Evolutionary conservation across 1,140 invertebrate genomes (phyloP).

Genomic region (Anadara kagoshimensis): DNA sequence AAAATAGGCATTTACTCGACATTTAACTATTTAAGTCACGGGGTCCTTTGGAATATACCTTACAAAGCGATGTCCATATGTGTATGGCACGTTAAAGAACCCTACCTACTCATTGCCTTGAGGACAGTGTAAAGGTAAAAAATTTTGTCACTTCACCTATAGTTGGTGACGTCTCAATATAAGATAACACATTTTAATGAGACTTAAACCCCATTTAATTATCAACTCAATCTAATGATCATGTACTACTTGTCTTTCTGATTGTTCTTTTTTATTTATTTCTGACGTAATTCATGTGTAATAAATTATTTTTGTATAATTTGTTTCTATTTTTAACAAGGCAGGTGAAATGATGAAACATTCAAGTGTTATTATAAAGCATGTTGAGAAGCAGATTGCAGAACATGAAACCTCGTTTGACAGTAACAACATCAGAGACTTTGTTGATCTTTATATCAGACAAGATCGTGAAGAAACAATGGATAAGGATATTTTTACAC

Average conservation of each 20-base stretch:
- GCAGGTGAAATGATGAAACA: not conserved
- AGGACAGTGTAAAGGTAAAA: too few relatives aligned
- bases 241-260: not conserved
- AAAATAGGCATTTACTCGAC: too few relatives aligned
- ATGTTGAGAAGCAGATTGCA: slow-evolving; percentile 14
- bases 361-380: not conserved
- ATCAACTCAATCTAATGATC: too few relatives aligned
- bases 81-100: too few relatives aligned
- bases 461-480: not conserved
- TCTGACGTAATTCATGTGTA: too few relatives aligned
- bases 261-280: not conserved
- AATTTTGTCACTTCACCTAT: too few relatives aligned
- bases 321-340: not conserved
- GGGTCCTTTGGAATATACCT: too few relatives aligned
- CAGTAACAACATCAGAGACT: slow-evolving; percentile 39
- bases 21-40: too few relatives aligned
- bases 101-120: too few relatives aligned
- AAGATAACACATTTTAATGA: too few relatives aligned
- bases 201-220: too few relatives aligned
- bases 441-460: slow-evolving; percentile 48
- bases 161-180: slow-evolving; percentile 15
- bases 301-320: not conserved
- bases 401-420: slow-evolving; percentile 41
- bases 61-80: too few relatives aligned
- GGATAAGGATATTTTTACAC: not conserved